A percentile compares a stretch with the other conserved stretches of the same genome.
These are phyloP conservation scores for Triplophysa bombifrons DNA, from an alignment of 2,797 vertebrate species.

Conservation along the genomic window DNA sequence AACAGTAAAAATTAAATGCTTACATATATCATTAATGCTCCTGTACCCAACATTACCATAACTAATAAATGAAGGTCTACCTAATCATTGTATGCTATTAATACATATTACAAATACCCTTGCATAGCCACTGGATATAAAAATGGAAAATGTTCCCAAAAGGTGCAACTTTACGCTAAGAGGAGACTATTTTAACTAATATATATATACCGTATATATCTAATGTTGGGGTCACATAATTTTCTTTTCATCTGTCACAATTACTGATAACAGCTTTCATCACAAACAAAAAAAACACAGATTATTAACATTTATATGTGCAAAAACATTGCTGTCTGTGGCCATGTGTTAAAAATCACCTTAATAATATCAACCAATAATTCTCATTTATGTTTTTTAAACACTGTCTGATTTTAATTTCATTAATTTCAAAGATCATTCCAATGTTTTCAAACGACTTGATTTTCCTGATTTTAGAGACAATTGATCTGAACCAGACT, in stretches of 20 bases:
- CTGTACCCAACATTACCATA: constrained; percentile 14
- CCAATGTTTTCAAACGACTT: background rate
- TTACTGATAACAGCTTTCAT: constrained; percentile 18
- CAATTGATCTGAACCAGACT: constrained; percentile 1
- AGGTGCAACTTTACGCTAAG: constrained; percentile 1
- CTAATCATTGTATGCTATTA: constrained; percentile 9
- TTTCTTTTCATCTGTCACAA: constrained; percentile 36
- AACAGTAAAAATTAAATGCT: constrained; percentile 20
- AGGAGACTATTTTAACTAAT: background rate
- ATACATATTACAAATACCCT: constrained; percentile 28
- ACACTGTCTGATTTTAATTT: constrained; percentile 1
- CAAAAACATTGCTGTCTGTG: constrained; percentile 42
- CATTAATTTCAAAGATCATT: background rate
- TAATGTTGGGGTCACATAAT: constrained; percentile 39
- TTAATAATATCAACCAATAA: background rate
- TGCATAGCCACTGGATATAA: constrained; percentile 48
- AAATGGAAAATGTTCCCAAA: constrained; percentile 35
- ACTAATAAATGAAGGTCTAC: constrained; percentile 7
- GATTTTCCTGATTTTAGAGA: background rate
- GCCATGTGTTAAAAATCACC: background rate
- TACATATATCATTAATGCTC: constrained; percentile 21
- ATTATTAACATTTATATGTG: constrained; percentile 38
- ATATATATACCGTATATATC: background rate
- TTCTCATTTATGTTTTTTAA: background rate
- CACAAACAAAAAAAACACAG: constrained; percentile 37